These are phyloP conservation scores for Erebia aethiops DNA, from an alignment of 2,888 invertebrate genomes.

Conservation along the genomic window DNA sequence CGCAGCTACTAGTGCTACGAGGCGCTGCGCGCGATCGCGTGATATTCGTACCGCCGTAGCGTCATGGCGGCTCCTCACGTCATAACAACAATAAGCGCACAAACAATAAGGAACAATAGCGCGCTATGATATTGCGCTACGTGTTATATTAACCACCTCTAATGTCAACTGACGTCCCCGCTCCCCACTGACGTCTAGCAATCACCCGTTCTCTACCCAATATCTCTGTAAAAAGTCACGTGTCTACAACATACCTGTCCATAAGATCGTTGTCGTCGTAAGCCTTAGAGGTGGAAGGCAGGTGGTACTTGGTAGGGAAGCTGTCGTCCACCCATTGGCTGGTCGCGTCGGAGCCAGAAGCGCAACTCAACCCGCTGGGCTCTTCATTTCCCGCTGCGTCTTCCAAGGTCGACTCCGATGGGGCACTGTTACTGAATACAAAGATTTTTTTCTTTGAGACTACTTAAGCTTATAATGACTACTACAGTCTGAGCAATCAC, in stretches of 20 bases:
- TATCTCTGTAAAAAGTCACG: too few relatives aligned
- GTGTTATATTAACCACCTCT: too few relatives aligned
- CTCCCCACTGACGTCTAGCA: neutral
- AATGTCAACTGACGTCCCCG: too few relatives aligned
- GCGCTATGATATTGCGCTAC: too few relatives aligned
- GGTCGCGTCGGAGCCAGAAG: constrained; percentile 73
- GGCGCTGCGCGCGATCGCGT: too few relatives aligned
- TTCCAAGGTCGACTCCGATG: constrained; percentile 33
- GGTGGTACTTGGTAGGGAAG: constrained; percentile 70
- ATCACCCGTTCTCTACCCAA: neutral
- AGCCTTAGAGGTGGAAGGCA: constrained; percentile 67
- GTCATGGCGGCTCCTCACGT: too few relatives aligned
- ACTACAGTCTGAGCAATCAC: too few relatives aligned
- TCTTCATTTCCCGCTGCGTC: constrained; percentile 29
- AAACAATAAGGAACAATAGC: too few relatives aligned
- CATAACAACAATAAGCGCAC: too few relatives aligned
- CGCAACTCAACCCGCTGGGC: constrained; percentile 52
- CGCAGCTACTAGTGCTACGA: too few relatives aligned
- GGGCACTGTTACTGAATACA: constrained; percentile 23
- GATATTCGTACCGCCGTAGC: too few relatives aligned
- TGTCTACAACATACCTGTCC: constrained; percentile 52
- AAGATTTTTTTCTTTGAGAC: neutral
- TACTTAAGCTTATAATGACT: too few relatives aligned
- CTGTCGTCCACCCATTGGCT: constrained; percentile 82
- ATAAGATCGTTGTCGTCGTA: constrained; percentile 70